Evolutionary conservation across 2,113 vertebrate genomes (phyloP).

Genomic region (Rhinoderma darwinii): DNA sequence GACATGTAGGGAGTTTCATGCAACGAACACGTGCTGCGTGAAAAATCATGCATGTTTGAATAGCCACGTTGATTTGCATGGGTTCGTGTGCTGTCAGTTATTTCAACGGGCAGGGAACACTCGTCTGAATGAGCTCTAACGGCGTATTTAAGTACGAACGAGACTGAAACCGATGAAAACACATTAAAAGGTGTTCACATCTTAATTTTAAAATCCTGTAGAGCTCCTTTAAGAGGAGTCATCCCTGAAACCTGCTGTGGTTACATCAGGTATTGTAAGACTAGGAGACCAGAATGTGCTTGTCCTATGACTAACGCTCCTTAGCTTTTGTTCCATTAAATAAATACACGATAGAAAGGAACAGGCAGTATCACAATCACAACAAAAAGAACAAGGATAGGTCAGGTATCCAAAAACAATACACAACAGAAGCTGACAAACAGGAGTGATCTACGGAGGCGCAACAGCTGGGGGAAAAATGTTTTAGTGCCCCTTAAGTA

Average conservation of each 20-base stretch:
- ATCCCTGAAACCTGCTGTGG: background rate
- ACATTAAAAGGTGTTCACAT: too few relatives aligned
- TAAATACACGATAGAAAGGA: slow-evolving; percentile 6
- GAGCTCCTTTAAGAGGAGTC: background rate
- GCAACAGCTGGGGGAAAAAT: slow-evolving; percentile 1
- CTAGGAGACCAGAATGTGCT: background rate
- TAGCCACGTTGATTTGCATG: too few relatives aligned
- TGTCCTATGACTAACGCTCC: background rate
- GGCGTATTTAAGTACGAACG: too few relatives aligned
- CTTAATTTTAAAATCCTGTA: too few relatives aligned
- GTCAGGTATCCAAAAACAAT: background rate
- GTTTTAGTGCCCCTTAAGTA: background rate
- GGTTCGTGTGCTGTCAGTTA: too few relatives aligned
- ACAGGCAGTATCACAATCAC: background rate
- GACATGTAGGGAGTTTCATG: too few relatives aligned
- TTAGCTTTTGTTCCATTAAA: background rate
- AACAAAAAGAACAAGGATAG: background rate
- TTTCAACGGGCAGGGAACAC: too few relatives aligned
- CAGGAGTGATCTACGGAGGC: background rate
- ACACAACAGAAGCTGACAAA: background rate
- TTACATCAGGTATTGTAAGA: background rate
- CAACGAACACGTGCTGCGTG: too few relatives aligned
- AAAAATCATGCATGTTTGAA: too few relatives aligned
- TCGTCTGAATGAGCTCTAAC: too few relatives aligned
- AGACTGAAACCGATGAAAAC: too few relatives aligned